Base-by-base conservation (phyloP, 1,140 invertebrate species). In the Drosophila gunungcola region DNA sequence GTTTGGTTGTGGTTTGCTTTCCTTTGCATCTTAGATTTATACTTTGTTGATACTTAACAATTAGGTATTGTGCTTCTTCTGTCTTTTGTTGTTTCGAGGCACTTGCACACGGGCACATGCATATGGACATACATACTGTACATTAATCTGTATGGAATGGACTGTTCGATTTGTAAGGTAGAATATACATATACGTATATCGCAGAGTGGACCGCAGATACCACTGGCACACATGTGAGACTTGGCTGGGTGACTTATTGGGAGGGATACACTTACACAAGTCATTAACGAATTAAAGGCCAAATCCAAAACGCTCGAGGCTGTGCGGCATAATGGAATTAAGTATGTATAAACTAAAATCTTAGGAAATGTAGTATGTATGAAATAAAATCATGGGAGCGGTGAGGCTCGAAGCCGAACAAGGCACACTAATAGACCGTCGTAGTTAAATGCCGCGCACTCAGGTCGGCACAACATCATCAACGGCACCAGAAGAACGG, bases 1-100 rank as follows among this genome's bases (percentile, higher is more conserved):
- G 27, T 11, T 34, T 13, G 25, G 29, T 13, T 34, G 52, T 38
- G 58, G 43, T 54, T 70, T 43, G 25, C 11, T 55, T 76, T 56
- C 63, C 58, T 69, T 73, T 73, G 70, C 75, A 83, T 73, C 72
- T 83, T 63, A 80, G 84, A 88, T 88, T 88, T 88, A 88, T 89
- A 83, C 51, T 88, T 88, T 88, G 83, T 88, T 88, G 83, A 88
- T 88, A 88, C 83, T 88, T 88, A 89, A 83, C 84, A 89, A 83
- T 88, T 88, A 77, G 83, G 79, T 89, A 88, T 88, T 84, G 58
- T 78, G 53, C 67, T 70, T 65, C 51, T 73, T 54, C 56, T 75
- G 68, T 77, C 78, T 86, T 78, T 49, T 77, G 55, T 64, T 56
- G 57, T 65, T 58, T 34, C 21, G 32, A 52, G 49, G 49, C 49